Evolutionary conservation across 2,888 invertebrate species (phyloP).

Genomic region (Dryococelus australis): DNA sequence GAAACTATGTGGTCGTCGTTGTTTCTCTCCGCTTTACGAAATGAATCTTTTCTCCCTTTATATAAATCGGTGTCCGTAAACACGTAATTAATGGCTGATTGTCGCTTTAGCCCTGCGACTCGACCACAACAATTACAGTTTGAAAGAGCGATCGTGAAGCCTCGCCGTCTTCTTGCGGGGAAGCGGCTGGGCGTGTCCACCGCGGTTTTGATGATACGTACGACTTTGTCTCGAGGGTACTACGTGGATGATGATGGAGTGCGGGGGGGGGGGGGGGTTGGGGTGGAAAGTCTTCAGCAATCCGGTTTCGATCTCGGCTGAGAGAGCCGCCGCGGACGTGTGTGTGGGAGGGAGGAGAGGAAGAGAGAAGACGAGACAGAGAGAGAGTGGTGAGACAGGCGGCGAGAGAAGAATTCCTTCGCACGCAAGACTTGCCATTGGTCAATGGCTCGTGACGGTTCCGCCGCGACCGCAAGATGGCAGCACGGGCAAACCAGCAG

Average conservation of each 20-base stretch:
- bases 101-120: slow-evolving; percentile 3
- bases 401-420: neutral
- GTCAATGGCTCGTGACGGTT: slow-evolving; percentile 16
- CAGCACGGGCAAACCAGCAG: neutral
- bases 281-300: neutral
- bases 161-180: neutral
- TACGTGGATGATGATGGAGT: neutral
- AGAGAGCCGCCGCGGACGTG: slow-evolving; percentile 4
- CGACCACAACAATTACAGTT: slow-evolving; percentile 3
- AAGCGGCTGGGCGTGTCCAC: neutral
- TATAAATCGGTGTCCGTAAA: neutral
- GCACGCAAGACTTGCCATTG: neutral
- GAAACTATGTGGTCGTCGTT: too few relatives aligned
- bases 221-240: neutral
- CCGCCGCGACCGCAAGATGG: slow-evolving; percentile 10
- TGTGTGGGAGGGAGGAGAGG: neutral
- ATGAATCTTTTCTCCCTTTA: neutral
- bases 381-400: neutral
- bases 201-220: slow-evolving; percentile 3
- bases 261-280: neutral
- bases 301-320: neutral
- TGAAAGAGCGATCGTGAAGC: neutral
- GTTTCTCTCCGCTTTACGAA: neutral
- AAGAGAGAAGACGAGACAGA: neutral
- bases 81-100: slow-evolving; percentile 1